Conservation (phyloP, 2,888 invertebrate genomes). For the Uloborus plumipes region DNA sequence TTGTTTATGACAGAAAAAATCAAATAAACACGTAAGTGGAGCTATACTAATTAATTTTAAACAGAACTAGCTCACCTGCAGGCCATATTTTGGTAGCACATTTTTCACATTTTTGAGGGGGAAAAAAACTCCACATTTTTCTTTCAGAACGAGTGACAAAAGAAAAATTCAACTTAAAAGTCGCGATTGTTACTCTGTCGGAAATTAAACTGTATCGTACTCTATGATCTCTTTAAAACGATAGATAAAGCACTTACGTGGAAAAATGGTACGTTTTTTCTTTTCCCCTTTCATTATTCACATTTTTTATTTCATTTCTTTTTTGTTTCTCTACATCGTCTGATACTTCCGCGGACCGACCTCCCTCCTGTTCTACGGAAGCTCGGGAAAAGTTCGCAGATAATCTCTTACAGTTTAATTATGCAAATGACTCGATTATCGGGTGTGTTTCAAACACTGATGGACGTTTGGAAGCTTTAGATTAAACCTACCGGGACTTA, state of each 20-base stretch:
- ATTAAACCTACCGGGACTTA: too few species aligned
- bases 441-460: slow-evolving; percentile 21
- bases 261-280: neutral
- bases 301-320: slow-evolving; percentile 9
- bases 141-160: too few species aligned
- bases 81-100: too few species aligned
- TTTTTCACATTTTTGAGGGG: too few species aligned
- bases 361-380: neutral
- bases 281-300: neutral
- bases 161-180: too few species aligned
- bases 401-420: slow-evolving; percentile 61
- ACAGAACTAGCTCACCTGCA: too few species aligned
- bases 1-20: too few species aligned
- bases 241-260: slow-evolving; percentile 25
- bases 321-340: neutral
- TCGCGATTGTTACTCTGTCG: slow-evolving; percentile 13
- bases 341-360: slow-evolving; percentile 16
- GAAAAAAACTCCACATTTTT: too few species aligned
- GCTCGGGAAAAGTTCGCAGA: slow-evolving; percentile 28
- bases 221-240: slow-evolving; percentile 50
- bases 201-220: slow-evolving; percentile 55
- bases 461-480: too few species aligned
- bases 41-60: too few species aligned
- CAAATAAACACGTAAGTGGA: too few species aligned
- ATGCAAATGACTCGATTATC: slow-evolving; percentile 60